Evolutionary conservation across 2,113 vertebrate genomes (phyloP), one percentile per base, ranked within the genome.

Genomic region (Suncus etruscus): DNA sequence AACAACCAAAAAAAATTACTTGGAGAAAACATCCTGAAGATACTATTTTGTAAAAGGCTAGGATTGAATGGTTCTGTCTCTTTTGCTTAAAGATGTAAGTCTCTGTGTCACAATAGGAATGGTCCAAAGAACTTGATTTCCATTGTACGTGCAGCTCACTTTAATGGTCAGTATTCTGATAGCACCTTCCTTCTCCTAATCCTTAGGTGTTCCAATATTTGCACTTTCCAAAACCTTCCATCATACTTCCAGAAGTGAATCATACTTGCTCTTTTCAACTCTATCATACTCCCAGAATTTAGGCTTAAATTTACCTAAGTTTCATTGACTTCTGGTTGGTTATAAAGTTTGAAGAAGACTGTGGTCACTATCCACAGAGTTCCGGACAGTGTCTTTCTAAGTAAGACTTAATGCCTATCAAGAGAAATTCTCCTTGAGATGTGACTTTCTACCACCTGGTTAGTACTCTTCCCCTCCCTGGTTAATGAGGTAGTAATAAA

Each of bases 361-460:
- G 50, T 75, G 10, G 24, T 54, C 68, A 24, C 16, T 22, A 47
- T 47, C 54, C 69, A 39, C 27, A 27, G 8, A 20, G 32, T 22
- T 6, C 22, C 24, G 27, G 22, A 54, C 3, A 74, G 11, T 1
- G 50, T 14, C 9, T 18, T 29, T 77, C 27, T 25, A 15, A 24
- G 31, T 0, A 79, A 47, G 50, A 6, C 47, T 31, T 2, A 25
- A 4, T 22, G 51, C 22, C 47, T 15, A 1, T 10, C 15, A 25
- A 20, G 6, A 73, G 6, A 27, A 1, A 7, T 3, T 14, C 31
- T 51, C 22, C 45, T 25, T 10, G 8, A 4, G n/a, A 70, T 12
- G n/a, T 8, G 0, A 1, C 1, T 2, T 32, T 16, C 31, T 54
- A 32, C 8, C 3, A 27, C 32, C 81, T 27, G 1, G 47, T 0